Base-by-base conservation (phyloP, 2,797 vertebrate species). In the Myripristis jacobus region DNA sequence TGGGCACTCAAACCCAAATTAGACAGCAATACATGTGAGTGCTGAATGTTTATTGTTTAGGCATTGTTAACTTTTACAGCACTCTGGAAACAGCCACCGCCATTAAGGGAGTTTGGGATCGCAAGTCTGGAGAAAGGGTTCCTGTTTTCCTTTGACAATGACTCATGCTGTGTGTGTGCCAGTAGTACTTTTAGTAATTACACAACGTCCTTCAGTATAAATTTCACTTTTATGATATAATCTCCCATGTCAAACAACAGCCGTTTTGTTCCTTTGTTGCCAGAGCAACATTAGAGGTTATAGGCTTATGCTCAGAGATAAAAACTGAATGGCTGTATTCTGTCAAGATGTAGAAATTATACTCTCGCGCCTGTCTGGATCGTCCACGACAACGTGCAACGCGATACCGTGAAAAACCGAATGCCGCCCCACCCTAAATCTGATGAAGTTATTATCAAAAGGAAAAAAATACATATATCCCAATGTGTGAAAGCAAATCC, bases 191-290 rank as follows among this genome's bases (percentile, higher is more conserved):
- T 88, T 76, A 71, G 79, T 89, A 89, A 93, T 91, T 82, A 90
- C 80, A 85, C 78, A 75, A 80, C 61, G 74, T 80, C 72, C 71
- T 80, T 83, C 70, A 80, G 87, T 86, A 91, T 89, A 70, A 89
- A 87, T 82, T 88, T 87, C 84, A 89, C 80, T 82, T 91, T 91
- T 84, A 91, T 91, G 87, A 92, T 89, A 87, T 88, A 88, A 88
- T 92, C 85, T 86, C 64, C 71, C 73, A 70, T 83, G 86, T 90
- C 80, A 79, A 84, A 90, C 86, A 90, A 85, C 83, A 87, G 85
- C 25, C 63, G 58, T 88, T 88, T 86, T 86, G 81, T 86, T 89
- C 83, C 43, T 81, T 82, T 86, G 85, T 85, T 91, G 80, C 88
- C 88, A 87, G 82, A 87, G 83, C 88, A 90, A 86, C 82, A 81